These are phyloP conservation scores for Lycodopsis pacificus DNA, from an alignment of 2,797 vertebrate genomes.

Conservation along the genomic window DNA sequence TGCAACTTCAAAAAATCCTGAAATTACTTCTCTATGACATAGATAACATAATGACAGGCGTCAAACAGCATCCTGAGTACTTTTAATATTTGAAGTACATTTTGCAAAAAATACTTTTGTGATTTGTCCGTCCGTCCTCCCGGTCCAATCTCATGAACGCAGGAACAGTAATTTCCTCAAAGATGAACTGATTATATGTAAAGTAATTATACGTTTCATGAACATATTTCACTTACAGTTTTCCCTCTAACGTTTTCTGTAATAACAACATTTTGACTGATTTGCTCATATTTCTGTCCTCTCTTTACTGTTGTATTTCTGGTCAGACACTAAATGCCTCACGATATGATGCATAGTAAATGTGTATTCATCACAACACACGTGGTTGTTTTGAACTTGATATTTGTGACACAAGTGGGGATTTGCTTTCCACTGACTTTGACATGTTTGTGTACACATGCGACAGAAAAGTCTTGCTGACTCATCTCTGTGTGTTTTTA, in stretches of 20 bases:
- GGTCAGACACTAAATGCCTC: not conserved
- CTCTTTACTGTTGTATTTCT: too few species aligned
- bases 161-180: too few species aligned
- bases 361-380: not conserved
- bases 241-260: too few species aligned
- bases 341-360: not conserved
- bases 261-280: too few species aligned
- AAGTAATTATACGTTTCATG: too few species aligned
- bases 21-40: not conserved
- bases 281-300: not conserved
- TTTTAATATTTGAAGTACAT: not conserved
- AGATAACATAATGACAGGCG: too few species aligned
- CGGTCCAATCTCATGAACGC: too few species aligned
- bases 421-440: not conserved
- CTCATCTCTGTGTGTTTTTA: slow-evolving; percentile 52
- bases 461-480: slow-evolving; percentile 39
- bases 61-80: too few species aligned
- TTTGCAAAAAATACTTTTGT: too few species aligned
- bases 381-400: not conserved
- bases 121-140: too few species aligned
- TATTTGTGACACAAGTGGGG: not conserved
- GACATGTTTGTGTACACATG: not conserved
- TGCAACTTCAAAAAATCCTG: not conserved
- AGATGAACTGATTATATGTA: too few species aligned
- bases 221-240: too few species aligned